Percentiles rank a stretch among this genome's conserved stretches.
phyloP scores from a whole-genome alignment of 2,113 vertebrate genomes.

The Nycticryphes semicollaris region DNA sequence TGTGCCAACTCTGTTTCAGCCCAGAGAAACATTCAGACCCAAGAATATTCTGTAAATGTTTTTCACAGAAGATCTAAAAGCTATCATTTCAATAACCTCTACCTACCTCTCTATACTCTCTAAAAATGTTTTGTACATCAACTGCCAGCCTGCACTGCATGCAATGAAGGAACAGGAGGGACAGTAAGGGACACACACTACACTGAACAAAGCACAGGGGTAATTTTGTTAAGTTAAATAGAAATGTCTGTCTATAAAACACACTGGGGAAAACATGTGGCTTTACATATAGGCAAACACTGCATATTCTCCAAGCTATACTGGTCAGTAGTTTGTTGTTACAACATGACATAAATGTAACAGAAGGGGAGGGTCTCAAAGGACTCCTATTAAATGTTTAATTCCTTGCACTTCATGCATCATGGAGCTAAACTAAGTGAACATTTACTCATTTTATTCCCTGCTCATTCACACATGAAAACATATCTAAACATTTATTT shows the following conservation, averaged over 20 bases:
- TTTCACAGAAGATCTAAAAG: not conserved
- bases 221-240: not conserved
- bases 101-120: not conserved
- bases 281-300: not conserved
- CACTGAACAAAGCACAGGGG: not conserved
- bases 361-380: not conserved
- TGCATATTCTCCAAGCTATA: fast-evolving
- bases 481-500: not conserved
- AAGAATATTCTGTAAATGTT: not conserved
- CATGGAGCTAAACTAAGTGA: not conserved
- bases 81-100: not conserved
- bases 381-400: not conserved
- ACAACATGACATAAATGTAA: fast-evolving
- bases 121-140: not conserved
- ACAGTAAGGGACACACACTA: fast-evolving
- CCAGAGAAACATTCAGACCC: not conserved
- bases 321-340: not conserved
- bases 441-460: not conserved
- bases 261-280: fast-evolving
- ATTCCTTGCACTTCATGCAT: not conserved
- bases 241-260: not conserved
- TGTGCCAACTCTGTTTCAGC: not conserved
- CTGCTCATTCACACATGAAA: not conserved
- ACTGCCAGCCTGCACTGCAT: not conserved
- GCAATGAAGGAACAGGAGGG: not conserved